Evolutionary conservation across 2,113 vertebrate species (phyloP), one percentile per base, ranked within the genome.

Genomic region (Vanacampus margaritifer): DNA sequence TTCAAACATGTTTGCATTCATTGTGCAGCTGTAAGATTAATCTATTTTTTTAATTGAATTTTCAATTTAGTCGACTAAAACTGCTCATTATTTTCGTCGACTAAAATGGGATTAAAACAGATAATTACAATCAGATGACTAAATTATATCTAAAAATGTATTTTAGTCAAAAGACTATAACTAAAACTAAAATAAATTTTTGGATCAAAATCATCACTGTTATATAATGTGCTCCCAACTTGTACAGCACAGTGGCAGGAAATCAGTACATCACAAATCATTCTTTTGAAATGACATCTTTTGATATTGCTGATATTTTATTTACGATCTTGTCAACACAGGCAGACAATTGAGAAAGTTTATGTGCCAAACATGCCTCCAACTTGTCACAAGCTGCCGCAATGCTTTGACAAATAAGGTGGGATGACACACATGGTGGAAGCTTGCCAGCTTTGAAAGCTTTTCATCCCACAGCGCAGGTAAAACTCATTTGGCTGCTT

Each of bases 371-470:
- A 61, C 36, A 61, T 39, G 36, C 12, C 37, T 5, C 12, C 59
- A 41, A 61, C 37, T 41, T 61, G 59, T 61, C 59, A 61, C 21
- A 1, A 23, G n/a, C 11, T 39, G 3, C 36, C 21, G 39, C 37
- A 61, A 13, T 61, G n/a, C 24, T 24, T 8, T 61, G 36, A 61
- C 59, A 24, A 61, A 61, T 41, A 61, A 23, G n/a, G 36, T 60
- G 59, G 21, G 37, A 24, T 2, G 6, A 41, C 36, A 16, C 59
- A 61, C 58, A 60, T 23, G n/a, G 59, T 39, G 36, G 59, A 61
- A 23, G 21, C 36, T 61, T 61, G 59, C 36, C 59, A 61, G 35
- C 59, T 41, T 59, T 59, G 21, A 41, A 37, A 61, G 59, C 59
- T 61, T 61, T 61, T 23, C 36, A 61, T 19, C 5, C 36, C 11